Evolutionary conservation across 2,888 invertebrate genomes (phyloP), one percentile per base, ranked within the genome.

Genomic region (Zygogramma bicolorata): DNA sequence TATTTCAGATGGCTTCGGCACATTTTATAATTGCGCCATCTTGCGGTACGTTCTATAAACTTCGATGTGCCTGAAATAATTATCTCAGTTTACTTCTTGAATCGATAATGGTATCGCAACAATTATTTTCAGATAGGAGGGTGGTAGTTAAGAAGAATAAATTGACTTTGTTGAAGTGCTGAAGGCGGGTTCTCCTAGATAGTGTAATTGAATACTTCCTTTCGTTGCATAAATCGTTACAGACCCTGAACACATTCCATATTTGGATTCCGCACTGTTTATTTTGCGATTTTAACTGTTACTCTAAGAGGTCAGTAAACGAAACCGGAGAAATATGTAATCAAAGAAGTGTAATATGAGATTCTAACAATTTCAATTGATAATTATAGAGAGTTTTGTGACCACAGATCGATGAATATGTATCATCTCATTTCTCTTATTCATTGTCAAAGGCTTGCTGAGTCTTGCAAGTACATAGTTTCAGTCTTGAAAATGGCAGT

Each of bases 1-100:
- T 68, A 62, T 68, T 62, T 68, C n/a, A 62, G n/a, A 57, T 53
- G 22, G 62, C 62, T 49, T 10, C 68, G 34, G 15, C 27, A 53
- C 15, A 61, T 61, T 34, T 40, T 62, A 46, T 40, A 18, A 68
- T 38, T 25, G 15, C 62, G 13, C 31, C 61, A 62, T 61, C 27
- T 53, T 57, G 61, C 53, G 34, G 46, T 25, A 49, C 42, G 40
- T 42, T 40, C 38, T 40, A 40, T 40, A 38, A 61, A 38, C 22
- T 38, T 34, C 15, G 34, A 25, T 15, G 27, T 13, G 25, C 25
- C 27, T 7, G 61, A 34, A 38, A 61, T 61, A 38, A 61, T 38
- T 34, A 38, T n/a, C 2, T 46, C 46, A 62, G 27, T 62, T 34
- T 61, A 62, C 25, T 53, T n/a, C 42, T 46, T 13, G 27, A 42